A percentile compares a stretch with the other conserved stretches of the same genome.
These are phyloP conservation scores for Metaphire vulgaris DNA, from an alignment of 1,140 invertebrate species.

Conservation along the genomic window DNA sequence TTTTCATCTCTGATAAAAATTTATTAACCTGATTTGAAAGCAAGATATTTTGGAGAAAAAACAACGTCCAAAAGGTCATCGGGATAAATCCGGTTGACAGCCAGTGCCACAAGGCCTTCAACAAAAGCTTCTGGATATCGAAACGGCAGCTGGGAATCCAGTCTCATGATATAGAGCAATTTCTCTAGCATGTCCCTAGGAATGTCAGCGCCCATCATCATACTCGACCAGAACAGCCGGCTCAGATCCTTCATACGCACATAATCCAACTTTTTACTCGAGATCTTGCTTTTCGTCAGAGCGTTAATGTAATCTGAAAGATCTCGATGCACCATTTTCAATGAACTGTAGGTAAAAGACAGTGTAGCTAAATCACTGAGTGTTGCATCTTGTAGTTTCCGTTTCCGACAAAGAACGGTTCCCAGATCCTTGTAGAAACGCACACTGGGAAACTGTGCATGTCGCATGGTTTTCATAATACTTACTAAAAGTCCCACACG, in stretches of 20 bases:
- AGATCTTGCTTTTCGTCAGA: background rate
- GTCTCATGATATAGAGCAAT: background rate
- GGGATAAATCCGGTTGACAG: conserved; percentile 3
- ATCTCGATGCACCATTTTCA: conserved; percentile 2
- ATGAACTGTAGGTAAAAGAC: background rate
- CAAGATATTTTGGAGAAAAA: background rate
- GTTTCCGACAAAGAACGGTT: background rate
- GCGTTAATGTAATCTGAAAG: background rate
- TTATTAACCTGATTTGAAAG: conserved; percentile 8
- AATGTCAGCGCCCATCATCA: background rate
- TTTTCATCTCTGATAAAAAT: too few species aligned
- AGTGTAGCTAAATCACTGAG: conserved; percentile 7
- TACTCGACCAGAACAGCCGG: background rate
- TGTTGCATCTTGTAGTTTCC: background rate
- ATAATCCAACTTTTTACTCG: background rate
- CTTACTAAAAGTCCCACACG: background rate
- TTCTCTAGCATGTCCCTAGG: background rate
- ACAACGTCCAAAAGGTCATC: conserved; percentile 2
- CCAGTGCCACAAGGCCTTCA: conserved; percentile 5
- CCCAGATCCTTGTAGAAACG: conserved; percentile 3
- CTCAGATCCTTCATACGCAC: conserved; percentile 9
- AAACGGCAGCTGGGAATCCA: background rate
- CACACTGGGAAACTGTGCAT: background rate
- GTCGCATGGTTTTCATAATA: conserved; percentile 8
- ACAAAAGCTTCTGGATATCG: conserved; percentile 8